Percentiles rank a stretch among this genome's conserved stretches.
phyloP scores from a whole-genome alignment of 2,888 invertebrate species.

The Sinodicranocentrus sp. region DNA sequence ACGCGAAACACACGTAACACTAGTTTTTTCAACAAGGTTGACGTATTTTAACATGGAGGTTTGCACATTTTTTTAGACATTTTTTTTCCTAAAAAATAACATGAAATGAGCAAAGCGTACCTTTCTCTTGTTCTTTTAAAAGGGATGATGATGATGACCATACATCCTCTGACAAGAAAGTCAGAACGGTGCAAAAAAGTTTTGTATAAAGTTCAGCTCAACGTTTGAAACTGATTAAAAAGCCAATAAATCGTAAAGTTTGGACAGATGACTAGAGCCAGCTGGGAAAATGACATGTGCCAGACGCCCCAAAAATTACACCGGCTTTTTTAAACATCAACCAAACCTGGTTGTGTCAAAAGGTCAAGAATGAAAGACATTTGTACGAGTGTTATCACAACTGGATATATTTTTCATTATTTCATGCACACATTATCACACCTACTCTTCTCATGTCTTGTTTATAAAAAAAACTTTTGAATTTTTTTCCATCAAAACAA shows the following conservation, averaged over 20 bases:
- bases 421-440: constrained; percentile 61
- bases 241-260: constrained; percentile 63
- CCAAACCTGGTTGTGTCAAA: constrained; percentile 59
- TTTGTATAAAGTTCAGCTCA: too few species aligned
- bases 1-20: too few species aligned
- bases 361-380: constrained; percentile 68
- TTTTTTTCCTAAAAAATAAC: too few species aligned
- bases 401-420: constrained; percentile 64
- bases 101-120: neutral
- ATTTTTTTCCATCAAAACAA: too few species aligned
- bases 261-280: constrained; percentile 66
- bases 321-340: constrained; percentile 38
- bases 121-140: constrained; percentile 18
- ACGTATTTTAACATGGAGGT: too few species aligned
- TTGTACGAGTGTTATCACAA: constrained; percentile 62
- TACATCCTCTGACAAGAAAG: constrained; percentile 9
- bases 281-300: constrained; percentile 68
- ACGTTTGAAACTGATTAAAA: constrained; percentile 63
- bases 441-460: constrained; percentile 44
- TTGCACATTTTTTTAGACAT: too few species aligned
- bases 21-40: too few species aligned
- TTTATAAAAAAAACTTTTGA: too few species aligned
- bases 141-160: constrained; percentile 16
- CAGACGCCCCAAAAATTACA: constrained; percentile 66
- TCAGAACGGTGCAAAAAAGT: constrained; percentile 38